These are phyloP conservation scores for Leptinotarsa defecta DNA, from an alignment of 1,140 invertebrate genomes.

Conservation along the genomic window DNA sequence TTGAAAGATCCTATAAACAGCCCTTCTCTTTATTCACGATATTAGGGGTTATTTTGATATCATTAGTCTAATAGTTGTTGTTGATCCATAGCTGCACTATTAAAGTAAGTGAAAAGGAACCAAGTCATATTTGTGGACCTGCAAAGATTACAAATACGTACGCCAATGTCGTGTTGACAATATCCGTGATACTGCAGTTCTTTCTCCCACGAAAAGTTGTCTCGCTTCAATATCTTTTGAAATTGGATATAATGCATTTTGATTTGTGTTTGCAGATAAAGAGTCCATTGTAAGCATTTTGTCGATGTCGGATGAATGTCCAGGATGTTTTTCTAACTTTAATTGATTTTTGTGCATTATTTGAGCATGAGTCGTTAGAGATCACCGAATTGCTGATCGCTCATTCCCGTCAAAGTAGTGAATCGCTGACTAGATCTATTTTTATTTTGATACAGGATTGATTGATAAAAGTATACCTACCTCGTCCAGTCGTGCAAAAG, in stretches of 20 bases:
- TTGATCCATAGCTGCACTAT: no score
- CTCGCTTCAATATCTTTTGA: constrained; percentile 27
- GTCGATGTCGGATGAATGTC: constrained; percentile 23
- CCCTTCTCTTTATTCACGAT: no score
- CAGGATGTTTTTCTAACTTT: constrained; percentile 23
- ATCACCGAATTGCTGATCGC: neutral
- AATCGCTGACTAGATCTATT: neutral
- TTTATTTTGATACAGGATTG: neutral
- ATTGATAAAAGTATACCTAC: no score
- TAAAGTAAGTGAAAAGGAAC: no score
- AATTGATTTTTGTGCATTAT: constrained; percentile 21
- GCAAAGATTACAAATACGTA: neutral
- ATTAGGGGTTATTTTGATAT: no score
- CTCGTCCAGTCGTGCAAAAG: no score
- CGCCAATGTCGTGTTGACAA: constrained; percentile 12
- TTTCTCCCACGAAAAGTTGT: constrained; percentile 23
- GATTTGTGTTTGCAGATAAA: constrained; percentile 27
- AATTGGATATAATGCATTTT: constrained; percentile 29
- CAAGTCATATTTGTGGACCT: no score
- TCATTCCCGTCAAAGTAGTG: neutral
- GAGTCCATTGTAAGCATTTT: constrained; percentile 16
- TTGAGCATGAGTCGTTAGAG: neutral
- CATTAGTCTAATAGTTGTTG: no score
- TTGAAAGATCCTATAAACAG: no score
- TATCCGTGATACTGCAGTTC: neutral